Evolutionary conservation across 2,113 vertebrate species (phyloP).

Genomic region (Eulacestoma nigropectus): DNA sequence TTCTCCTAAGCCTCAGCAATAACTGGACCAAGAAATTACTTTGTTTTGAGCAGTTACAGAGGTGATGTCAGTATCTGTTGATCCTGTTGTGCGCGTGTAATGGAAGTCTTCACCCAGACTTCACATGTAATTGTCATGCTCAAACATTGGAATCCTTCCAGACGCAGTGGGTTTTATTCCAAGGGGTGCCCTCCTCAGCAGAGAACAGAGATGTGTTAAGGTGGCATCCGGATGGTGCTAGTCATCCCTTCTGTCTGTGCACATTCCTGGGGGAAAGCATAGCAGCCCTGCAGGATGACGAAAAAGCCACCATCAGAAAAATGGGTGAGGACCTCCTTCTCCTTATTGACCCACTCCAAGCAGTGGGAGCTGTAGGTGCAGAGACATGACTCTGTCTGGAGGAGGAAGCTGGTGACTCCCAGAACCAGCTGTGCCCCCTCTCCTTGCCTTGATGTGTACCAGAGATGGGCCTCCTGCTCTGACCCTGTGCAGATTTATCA

Average conservation of each 20-base stretch:
- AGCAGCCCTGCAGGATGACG: not conserved
- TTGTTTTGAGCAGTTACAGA: not conserved
- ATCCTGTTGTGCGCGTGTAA: rapidly evolving
- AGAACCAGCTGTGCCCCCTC: not conserved
- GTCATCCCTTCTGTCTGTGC: not conserved
- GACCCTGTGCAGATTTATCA: not conserved
- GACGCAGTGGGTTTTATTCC: not conserved
- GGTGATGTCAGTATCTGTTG: not conserved
- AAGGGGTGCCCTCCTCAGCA: not conserved
- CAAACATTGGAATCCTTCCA: not conserved
- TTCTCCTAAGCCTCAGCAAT: not conserved
- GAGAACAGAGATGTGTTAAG: not conserved
- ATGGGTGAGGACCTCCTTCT: not conserved
- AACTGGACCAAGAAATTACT: not conserved
- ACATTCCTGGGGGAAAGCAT: not conserved
- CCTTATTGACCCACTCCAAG: not conserved
- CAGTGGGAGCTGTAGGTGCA: not conserved
- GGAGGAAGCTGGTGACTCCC: not conserved
- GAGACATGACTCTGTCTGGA: not conserved
- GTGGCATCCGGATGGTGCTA: rapidly evolving
- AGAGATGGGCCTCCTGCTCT: not conserved
- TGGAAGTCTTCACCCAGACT: not conserved
- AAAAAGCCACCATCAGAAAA: not conserved
- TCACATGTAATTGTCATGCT: not conserved
- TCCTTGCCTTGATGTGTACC: not conserved